Evolutionary conservation across 2,113 vertebrate genomes (phyloP).

Genomic region (Salminus brasiliensis): DNA sequence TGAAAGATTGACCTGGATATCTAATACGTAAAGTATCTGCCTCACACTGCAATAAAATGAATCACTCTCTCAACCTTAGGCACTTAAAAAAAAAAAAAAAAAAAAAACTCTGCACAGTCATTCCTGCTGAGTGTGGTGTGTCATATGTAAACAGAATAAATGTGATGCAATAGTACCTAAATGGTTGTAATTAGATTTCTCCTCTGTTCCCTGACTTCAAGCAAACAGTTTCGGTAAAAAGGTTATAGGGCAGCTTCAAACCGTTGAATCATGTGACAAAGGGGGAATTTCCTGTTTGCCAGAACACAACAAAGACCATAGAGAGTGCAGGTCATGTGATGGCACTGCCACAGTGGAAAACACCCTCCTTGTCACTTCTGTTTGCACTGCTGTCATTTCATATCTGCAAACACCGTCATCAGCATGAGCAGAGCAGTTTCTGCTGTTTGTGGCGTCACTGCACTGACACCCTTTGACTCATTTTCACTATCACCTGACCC

Average conservation of each 20-base stretch:
- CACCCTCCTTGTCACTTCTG: constrained; percentile 16
- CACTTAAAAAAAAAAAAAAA: background rate
- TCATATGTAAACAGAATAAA: constrained; percentile 19
- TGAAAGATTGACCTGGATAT: too few relatives aligned
- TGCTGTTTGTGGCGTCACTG: background rate
- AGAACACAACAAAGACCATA: constrained; percentile 8
- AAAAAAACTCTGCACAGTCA: constrained; percentile 2
- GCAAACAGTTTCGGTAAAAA: constrained; percentile 46
- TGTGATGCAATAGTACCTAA: constrained; percentile 3
- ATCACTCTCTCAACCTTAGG: background rate
- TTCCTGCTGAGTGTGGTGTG: background rate
- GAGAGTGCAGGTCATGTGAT: constrained; percentile 49
- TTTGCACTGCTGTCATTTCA: constrained; percentile 6
- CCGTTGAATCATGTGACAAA: constrained; percentile 56
- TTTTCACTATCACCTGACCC: constrained; percentile 15
- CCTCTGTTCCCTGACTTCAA: constrained; percentile 7
- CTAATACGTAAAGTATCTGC: background rate
- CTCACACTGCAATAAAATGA: background rate
- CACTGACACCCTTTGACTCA: background rate
- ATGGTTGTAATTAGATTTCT: constrained; percentile 12
- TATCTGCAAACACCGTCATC: constrained; percentile 15
- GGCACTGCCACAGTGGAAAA: constrained; percentile 21
- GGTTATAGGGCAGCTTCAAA: constrained; percentile 33
- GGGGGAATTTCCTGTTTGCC: constrained; percentile 60
- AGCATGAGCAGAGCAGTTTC: constrained; percentile 41